Evolutionary conservation across 2,888 invertebrate species (phyloP).

Genomic region (Oligia latruncula): DNA sequence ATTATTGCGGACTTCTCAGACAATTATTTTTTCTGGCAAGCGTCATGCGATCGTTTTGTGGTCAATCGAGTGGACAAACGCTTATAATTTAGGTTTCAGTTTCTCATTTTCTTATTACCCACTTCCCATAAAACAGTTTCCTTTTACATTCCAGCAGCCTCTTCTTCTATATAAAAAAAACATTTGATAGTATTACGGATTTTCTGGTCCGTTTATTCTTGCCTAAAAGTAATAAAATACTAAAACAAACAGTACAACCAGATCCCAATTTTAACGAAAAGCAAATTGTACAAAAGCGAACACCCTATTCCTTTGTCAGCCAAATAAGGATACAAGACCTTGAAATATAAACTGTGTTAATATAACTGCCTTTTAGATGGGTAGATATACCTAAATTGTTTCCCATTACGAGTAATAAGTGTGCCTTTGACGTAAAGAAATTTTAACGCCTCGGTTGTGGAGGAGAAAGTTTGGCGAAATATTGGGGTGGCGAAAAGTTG

Average conservation of each 20-base stretch:
- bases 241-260: not conserved
- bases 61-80: not conserved
- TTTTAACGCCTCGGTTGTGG: slow-evolving; percentile 24
- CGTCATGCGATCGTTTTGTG: slow-evolving; percentile 2
- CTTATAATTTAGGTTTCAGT: not conserved
- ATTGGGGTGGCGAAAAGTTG: slow-evolving; percentile 18
- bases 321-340: slow-evolving; percentile 15
- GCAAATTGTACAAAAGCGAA: not conserved
- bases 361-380: slow-evolving; percentile 14
- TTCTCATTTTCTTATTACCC: not conserved
- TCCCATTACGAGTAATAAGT: slow-evolving; percentile 25
- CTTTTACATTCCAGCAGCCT: not conserved
- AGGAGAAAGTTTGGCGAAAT: slow-evolving; percentile 37
- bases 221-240: not conserved
- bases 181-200: not conserved
- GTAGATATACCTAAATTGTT: slow-evolving; percentile 9
- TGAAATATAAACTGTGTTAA: slow-evolving; percentile 19
- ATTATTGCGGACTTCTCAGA: slow-evolving; percentile 16
- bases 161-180: not conserved
- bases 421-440: slow-evolving; percentile 39
- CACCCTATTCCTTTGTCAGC: slow-evolving; percentile 15
- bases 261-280: not conserved
- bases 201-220: not conserved
- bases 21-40: not conserved
- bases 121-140: not conserved